Percentiles rank a stretch among this genome's conserved stretches.
phyloP scores from a whole-genome alignment of 2,797 vertebrate genomes.

The Paramormyrops hopkinsi region DNA sequence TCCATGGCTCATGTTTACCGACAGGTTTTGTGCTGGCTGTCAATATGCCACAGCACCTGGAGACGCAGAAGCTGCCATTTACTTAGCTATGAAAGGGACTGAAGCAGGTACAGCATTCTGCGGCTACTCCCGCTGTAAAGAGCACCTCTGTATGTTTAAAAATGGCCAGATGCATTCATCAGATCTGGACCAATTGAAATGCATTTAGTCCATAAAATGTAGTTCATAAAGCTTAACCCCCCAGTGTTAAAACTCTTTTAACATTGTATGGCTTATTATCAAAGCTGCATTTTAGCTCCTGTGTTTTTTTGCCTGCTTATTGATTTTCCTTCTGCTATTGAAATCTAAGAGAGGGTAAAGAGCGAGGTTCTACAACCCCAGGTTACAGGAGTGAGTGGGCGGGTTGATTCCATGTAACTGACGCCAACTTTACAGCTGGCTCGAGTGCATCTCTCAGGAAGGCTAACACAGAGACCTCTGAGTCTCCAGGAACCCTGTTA shows the following conservation, averaged over 20 bases:
- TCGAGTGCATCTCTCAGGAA: neutral
- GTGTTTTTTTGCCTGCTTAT: neutral
- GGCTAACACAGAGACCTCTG: neutral
- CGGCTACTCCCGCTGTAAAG: neutral
- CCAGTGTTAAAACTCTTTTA: neutral
- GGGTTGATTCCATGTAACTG: neutral
- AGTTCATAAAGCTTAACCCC: neutral
- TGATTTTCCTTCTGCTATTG: neutral
- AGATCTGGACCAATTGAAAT: neutral
- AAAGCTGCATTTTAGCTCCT: neutral
- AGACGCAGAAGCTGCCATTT: neutral
- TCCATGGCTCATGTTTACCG: neutral
- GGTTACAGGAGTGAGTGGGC: neutral
- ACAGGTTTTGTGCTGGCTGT: conserved; percentile 2
- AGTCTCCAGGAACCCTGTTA: neutral
- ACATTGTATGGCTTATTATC: neutral
- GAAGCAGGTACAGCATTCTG: neutral
- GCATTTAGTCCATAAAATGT: neutral
- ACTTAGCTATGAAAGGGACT: neutral
- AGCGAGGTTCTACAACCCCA: neutral
- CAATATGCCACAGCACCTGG: neutral
- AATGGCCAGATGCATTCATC: neutral
- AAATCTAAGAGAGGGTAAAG: neutral
- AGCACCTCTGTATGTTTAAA: neutral
- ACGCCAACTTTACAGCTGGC: neutral